Percentiles rank a stretch among this genome's conserved stretches.
These are phyloP conservation scores for Alfaro cultratus DNA, from an alignment of 2,797 vertebrate genomes.

Conservation along the genomic window DNA sequence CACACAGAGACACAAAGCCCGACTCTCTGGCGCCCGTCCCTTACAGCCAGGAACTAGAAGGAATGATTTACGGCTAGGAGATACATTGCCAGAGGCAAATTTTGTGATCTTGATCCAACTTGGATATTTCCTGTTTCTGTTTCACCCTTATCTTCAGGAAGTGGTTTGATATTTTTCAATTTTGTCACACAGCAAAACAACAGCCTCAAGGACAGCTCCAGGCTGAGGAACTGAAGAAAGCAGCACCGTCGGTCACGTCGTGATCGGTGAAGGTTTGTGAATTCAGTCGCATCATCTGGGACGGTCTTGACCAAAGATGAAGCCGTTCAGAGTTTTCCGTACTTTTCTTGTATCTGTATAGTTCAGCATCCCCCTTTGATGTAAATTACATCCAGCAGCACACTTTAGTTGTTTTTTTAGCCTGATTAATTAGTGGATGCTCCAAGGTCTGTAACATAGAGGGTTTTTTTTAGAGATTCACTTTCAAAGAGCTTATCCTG, in stretches of 20 bases:
- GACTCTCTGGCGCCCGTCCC: neutral
- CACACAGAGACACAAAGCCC: neutral
- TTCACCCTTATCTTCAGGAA: constrained; percentile 1
- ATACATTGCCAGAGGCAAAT: neutral
- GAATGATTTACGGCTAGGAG: neutral
- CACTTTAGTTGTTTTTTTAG: neutral
- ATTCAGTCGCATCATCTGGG: neutral
- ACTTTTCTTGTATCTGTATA: neutral
- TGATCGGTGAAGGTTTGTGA: neutral
- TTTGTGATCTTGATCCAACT: neutral
- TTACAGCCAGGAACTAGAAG: neutral
- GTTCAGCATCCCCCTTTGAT: neutral
- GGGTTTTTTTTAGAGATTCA: neutral
- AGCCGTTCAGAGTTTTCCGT: neutral
- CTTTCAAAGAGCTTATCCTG: neutral
- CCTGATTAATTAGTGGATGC: neutral
- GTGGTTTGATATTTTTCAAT: neutral
- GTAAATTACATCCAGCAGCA: neutral
- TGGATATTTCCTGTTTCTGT: neutral
- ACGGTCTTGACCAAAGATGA: neutral
- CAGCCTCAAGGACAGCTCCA: neutral
- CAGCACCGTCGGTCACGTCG: neutral
- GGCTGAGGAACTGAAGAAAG: neutral
- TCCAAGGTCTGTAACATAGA: neutral
- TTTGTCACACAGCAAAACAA: neutral